phyloP scores from a whole-genome alignment of 2,113 vertebrate genomes.

The Rhinoptilus africanus region DNA sequence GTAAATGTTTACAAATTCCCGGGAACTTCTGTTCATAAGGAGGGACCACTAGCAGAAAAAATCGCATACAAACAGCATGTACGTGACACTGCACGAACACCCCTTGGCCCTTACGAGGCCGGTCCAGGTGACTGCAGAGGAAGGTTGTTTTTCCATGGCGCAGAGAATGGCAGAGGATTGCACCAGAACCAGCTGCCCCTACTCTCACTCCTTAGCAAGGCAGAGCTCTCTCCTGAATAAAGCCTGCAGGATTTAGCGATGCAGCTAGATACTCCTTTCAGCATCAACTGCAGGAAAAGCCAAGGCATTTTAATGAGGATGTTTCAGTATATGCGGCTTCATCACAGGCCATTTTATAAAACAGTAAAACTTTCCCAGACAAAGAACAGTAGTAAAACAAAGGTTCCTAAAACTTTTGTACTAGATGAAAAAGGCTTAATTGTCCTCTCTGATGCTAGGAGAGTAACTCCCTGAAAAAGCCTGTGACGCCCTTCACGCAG shows the following conservation, averaged over 20 bases:
- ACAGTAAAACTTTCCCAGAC: not conserved
- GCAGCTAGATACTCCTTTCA: not conserved
- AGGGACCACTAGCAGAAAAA: not conserved
- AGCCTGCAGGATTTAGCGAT: not conserved
- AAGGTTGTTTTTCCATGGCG: not conserved
- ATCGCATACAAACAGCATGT: rapidly evolving
- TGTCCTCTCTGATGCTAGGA: not conserved
- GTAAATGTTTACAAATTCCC: not conserved
- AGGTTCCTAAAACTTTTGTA: not conserved
- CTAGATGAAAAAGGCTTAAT: not conserved
- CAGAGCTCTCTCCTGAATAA: not conserved
- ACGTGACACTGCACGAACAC: not conserved
- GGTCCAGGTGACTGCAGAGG: not conserved
- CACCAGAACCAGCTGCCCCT: not conserved
- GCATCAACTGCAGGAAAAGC: not conserved
- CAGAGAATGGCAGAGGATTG: not conserved
- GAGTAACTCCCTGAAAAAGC: not conserved
- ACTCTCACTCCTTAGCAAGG: not conserved
- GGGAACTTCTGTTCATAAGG: not conserved
- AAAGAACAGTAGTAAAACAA: not conserved
- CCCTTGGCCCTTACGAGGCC: rapidly evolving
- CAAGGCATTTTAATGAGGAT: not conserved
- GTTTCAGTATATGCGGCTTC: not conserved
- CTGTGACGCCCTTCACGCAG: not conserved
- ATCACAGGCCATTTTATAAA: not conserved